Base-by-base conservation (phyloP, 2,113 vertebrate genomes). In the Lota lota region DNA sequence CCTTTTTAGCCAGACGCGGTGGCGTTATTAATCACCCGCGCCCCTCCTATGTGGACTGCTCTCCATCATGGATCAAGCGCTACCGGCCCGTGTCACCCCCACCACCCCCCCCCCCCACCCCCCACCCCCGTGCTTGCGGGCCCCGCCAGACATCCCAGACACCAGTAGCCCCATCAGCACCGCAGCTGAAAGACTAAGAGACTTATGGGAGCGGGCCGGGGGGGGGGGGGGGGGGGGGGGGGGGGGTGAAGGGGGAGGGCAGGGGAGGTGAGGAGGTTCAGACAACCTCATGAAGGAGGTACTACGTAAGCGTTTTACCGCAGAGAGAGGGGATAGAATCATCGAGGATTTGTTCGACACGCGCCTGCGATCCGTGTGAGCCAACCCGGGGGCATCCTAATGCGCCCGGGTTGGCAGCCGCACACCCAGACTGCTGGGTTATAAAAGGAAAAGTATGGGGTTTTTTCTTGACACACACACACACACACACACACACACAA, bases 1-100 rank as follows among this genome's bases (percentile, higher is more conserved):
- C 92, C 87, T 93, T 93, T 91, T 93, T 92, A 90, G 91, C 58
- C 90, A 87, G 93, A 93, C 89, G 92, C 90, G 91, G 92, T 90
- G 91, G 91, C 77, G 40, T 89, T 88, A 90, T 90, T 91, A 92
- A 92, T 93, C 91, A 93, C 80, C 65, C n/a, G 76, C 82, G 75
- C 85, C 20, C 59, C 85, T 86, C 81, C 74, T 50, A 79, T 75
- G 87, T 80, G 82, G 83, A 88, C 88, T 86, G 85, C 89, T 91
- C 91, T 91, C 85, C 84, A 92, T 93, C 91, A 87, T 82, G 71
- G 88, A 92, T 92, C 90, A 88, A 84, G 75, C 84, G 80, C 85
- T 89, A 90, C 90, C 91, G 82, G 80, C 87, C 85, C 70, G 84
- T 89, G 89, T 88, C 91, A 83, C 88, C 88, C 85, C 36, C 36